Conservation (phyloP, 2,797 vertebrate genomes). For the Spheniscus humboldti region DNA sequence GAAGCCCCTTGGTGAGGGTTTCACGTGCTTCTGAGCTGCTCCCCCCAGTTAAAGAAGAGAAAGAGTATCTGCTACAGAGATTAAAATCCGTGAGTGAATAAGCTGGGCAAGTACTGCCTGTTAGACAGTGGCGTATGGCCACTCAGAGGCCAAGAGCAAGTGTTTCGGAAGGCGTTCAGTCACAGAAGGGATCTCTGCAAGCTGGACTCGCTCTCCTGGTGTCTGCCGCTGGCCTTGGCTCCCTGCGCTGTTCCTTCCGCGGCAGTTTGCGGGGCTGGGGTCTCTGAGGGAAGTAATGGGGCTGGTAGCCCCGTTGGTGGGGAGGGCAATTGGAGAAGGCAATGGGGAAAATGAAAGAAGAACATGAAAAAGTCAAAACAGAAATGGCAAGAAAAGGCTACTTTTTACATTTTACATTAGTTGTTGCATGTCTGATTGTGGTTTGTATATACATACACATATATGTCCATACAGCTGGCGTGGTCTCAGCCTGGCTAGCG, state of each 20-base stretch:
- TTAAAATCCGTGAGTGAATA: no score
- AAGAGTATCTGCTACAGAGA: not conserved
- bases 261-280: no score
- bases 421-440: fast-evolving
- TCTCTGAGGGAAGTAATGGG: not conserved
- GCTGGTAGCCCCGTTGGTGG: not conserved
- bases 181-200: no score
- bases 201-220: not conserved
- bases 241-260: not conserved
- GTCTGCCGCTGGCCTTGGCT: fast-evolving
- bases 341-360: not conserved
- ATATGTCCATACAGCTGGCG: not conserved
- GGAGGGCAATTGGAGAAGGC: not conserved
- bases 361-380: fast-evolving
- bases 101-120: not conserved
- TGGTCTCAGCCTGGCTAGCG: not conserved
- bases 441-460: no score
- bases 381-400: not conserved
- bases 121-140: fast-evolving
- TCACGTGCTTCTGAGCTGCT: not conserved
- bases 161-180: fast-evolving
- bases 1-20: not conserved
- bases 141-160: no score
- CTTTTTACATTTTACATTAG: fast-evolving
- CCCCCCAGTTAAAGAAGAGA: no score